Evolutionary conservation across 1,140 invertebrate species (phyloP).

Genomic region (Aphelinus certus): DNA sequence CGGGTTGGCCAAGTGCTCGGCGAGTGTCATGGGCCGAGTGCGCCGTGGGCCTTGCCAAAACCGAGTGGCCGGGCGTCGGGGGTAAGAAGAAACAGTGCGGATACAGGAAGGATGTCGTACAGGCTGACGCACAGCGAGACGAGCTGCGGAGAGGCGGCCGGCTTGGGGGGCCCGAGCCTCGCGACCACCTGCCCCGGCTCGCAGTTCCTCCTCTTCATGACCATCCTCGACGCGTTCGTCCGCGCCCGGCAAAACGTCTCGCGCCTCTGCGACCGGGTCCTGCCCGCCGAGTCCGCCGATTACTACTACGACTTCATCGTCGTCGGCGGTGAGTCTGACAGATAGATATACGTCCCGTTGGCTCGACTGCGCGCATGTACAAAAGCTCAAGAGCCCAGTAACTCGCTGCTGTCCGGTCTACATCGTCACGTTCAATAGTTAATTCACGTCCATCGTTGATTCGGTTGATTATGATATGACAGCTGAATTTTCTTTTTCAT

Average conservation of each 20-base stretch:
- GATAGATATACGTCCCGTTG: neutral
- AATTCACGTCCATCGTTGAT: no score
- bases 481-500: no score
- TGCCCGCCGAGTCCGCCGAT: slow-evolving; percentile 55
- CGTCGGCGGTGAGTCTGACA: slow-evolving; percentile 63
- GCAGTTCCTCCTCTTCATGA: slow-evolving; percentile 69
- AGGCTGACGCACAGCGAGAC: slow-evolving; percentile 38
- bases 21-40: neutral
- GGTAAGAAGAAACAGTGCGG: neutral
- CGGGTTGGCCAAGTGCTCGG: neutral
- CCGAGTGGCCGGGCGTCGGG: no score
- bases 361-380: no score
- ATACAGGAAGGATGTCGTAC: slow-evolving; percentile 53
- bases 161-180: slow-evolving; percentile 62
- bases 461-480: no score
- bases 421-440: no score
- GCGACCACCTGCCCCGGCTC: slow-evolving; percentile 65
- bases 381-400: no score
- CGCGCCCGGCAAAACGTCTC: slow-evolving; percentile 63
- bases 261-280: slow-evolving; percentile 64
- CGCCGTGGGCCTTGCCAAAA: no score
- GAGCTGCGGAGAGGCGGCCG: slow-evolving; percentile 46
- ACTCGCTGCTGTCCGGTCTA: no score
- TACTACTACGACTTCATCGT: slow-evolving; percentile 70
- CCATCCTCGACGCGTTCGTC: slow-evolving; percentile 67